Conservation (phyloP, 2,888 invertebrate genomes). For the Acrobasis suavella region DNA sequence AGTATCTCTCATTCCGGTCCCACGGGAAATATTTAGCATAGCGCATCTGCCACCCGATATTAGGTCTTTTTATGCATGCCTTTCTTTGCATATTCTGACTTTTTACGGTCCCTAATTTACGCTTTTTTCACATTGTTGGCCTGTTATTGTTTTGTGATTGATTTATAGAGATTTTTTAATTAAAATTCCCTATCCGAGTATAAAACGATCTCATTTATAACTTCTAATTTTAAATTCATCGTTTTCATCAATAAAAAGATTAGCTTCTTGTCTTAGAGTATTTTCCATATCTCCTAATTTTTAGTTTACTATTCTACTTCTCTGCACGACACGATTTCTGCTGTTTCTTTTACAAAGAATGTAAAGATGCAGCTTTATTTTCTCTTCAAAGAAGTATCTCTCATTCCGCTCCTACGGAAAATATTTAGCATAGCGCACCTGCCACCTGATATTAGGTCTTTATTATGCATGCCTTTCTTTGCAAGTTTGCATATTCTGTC, state of each 20-base stretch:
- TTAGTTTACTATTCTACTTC: no score
- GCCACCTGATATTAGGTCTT: conserved; percentile 25
- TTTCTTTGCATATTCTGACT: conserved; percentile 26
- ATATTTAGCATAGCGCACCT: conserved; percentile 26
- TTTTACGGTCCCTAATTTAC: conserved; percentile 20
- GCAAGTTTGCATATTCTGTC: conserved; percentile 24
- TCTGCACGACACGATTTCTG: not conserved
- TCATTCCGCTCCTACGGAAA: conserved; percentile 27
- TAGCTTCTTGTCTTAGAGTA: not conserved
- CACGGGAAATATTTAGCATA: conserved; percentile 28
- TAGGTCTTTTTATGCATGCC: conserved; percentile 31
- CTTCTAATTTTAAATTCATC: no score
- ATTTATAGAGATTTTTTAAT: conserved; percentile 13
- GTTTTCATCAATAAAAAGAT: not conserved
- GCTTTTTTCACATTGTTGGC: conserved; percentile 15
- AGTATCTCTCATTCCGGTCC: conserved; percentile 22
- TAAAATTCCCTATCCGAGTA: not conserved
- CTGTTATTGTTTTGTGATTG: conserved; percentile 15
- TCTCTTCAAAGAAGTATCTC: conserved; percentile 11
- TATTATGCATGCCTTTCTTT: conserved; percentile 32
- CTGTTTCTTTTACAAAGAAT: not conserved
- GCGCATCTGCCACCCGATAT: conserved; percentile 25
- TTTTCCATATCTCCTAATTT: not conserved
- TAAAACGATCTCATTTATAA: not conserved
- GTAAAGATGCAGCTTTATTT: not conserved